These are phyloP conservation scores for Scalopus aquaticus DNA, from an alignment of 2,113 vertebrate species.

Conservation along the genomic window DNA sequence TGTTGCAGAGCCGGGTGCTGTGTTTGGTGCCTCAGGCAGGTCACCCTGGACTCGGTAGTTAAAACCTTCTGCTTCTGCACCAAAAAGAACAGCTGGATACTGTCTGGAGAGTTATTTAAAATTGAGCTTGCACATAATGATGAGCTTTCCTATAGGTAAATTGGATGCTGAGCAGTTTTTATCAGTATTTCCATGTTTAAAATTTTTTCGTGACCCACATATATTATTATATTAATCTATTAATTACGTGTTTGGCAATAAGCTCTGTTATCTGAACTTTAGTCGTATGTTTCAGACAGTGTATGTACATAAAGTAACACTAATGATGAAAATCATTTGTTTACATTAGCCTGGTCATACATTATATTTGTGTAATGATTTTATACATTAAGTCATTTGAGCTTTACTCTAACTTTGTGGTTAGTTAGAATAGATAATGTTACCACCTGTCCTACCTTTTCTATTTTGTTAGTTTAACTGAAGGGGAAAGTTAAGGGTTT, in stretches of 20 bases:
- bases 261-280: constrained; percentile 40
- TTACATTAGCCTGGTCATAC: not conserved
- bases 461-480: not conserved
- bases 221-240: not conserved
- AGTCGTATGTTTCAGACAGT: not conserved
- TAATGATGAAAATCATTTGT: not conserved
- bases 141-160: not conserved
- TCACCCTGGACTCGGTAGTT: not conserved
- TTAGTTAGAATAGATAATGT: not conserved
- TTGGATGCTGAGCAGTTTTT: not conserved
- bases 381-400: not conserved
- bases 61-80: not conserved
- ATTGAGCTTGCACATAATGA: not conserved
- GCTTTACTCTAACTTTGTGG: not conserved
- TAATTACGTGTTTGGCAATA: not conserved
- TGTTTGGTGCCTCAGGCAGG: not conserved
- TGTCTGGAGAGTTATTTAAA: not conserved
- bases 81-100: not conserved
- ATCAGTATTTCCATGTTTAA: not conserved
- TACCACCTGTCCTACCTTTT: not conserved
- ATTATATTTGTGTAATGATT: constrained; percentile 8
- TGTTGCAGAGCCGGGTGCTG: not conserved
- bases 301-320: not conserved
- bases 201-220: not conserved
- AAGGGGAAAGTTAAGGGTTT: constrained; percentile 19